Percentiles rank a stretch among this genome's conserved stretches.
Evolutionary conservation across 2,888 invertebrate genomes (phyloP).

Genomic region (Tholera decimalis): DNA sequence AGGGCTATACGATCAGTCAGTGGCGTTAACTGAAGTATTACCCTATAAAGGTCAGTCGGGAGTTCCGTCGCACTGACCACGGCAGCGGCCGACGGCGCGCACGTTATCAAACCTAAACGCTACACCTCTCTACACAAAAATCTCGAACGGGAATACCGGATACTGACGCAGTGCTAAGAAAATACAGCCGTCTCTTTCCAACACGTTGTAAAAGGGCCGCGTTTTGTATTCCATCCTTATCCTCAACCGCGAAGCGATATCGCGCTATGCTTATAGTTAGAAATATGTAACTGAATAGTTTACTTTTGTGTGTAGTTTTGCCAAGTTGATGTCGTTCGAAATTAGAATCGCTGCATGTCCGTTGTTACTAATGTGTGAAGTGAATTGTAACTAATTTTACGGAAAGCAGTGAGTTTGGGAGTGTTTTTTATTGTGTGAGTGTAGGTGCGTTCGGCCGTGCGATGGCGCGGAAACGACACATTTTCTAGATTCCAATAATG

Average conservation of each 20-base stretch:
- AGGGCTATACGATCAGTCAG: conserved; percentile 30
- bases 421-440: conserved; percentile 65
- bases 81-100: conserved; percentile 56
- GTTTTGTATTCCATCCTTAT: conserved; percentile 70
- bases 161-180: conserved; percentile 71
- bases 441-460: conserved; percentile 73
- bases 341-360: conserved; percentile 75
- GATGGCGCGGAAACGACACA: conserved; percentile 79
- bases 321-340: conserved; percentile 82
- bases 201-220: conserved; percentile 42
- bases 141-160: conserved; percentile 89
- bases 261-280: conserved; percentile 78
- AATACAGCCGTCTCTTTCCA: conserved; percentile 74
- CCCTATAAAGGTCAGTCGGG: conserved; percentile 77
- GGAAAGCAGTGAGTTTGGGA: conserved; percentile 62
- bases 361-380: conserved; percentile 71
- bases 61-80: conserved; percentile 73
- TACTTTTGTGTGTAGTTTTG: conserved; percentile 85
- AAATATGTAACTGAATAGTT: conserved; percentile 79
- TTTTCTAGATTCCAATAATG: conserved; percentile 70
- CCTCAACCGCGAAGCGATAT: conserved; percentile 69
- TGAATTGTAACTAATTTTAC: conserved; percentile 70
- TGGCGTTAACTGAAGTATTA: conserved; percentile 56
- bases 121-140: conserved; percentile 80
- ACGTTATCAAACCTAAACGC: conserved; percentile 72